Evolutionary conservation across 2,888 invertebrate genomes (phyloP), one percentile per base, ranked within the genome.

Genomic region (Lasioglossum malachurum): DNA sequence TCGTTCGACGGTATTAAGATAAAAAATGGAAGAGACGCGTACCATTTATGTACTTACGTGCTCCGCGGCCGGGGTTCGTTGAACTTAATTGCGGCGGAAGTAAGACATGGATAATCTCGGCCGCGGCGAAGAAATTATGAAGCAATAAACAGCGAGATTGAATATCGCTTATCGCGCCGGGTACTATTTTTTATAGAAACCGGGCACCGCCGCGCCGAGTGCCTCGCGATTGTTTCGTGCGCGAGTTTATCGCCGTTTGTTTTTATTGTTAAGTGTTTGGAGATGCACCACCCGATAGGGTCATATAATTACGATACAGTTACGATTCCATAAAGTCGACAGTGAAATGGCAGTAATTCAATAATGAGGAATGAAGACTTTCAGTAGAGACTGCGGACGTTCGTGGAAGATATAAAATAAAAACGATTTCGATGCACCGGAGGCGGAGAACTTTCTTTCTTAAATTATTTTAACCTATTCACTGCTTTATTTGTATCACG

Each of bases 1-100:
- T 23, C 69, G 69, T 27, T 27, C 64, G 71, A 72, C 19, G 53
- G 82, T 78, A 73, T 72, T 72, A 78, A 78, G 64, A 78, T 38
- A 71, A 67, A 35, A 69, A n/a, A 44, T 41, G 64, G n/a, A 44
- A 38, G 74, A 49, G 31, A 71, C 69, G 57, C 69, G 57, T 46
- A 57, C 53, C 38, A 75, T 82, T 78, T 75, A 41, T 38, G 67
- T 23, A 19, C 49, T 12, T 31, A 12, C 12, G 69, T 23, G 38
- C 23, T 35, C 16, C 16, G 31, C 16, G 67, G 23, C 10, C 38
- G 16, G 31, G 35, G 31, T 31, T 67, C 64, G 31, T 12, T 27
- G 64, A 67, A 67, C 64, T 67, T 67, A 67, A 35, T 35, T 67
- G 64, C 64, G 35, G 31, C 64, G 64, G 31, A 67, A 67, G 27